A percentile compares a stretch with the other conserved stretches of the same genome.
Evolutionary conservation across 92 coral and sea anemone genomes (phyloP).

Genomic region (Epizoanthus rinbou): DNA sequence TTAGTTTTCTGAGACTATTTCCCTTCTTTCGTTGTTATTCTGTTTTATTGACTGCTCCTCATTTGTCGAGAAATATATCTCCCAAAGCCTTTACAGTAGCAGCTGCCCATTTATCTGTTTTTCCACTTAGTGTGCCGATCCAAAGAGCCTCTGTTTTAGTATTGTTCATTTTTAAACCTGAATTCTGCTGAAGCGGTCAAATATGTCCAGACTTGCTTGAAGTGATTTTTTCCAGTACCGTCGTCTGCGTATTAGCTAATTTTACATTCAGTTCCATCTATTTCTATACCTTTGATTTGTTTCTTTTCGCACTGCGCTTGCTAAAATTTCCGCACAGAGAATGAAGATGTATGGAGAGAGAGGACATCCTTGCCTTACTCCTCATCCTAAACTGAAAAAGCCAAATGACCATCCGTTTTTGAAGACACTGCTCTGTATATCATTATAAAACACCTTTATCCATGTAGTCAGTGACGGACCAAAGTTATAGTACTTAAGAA

Average conservation of each 20-base stretch:
- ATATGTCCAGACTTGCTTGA: background rate
- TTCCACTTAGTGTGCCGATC: constrained; percentile 13
- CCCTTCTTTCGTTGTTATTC: constrained; percentile 14
- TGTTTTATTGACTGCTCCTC: background rate
- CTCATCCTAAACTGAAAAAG: constrained; percentile 2
- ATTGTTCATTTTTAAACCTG: constrained; percentile 27
- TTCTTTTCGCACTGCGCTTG: too few species aligned
- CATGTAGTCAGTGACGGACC: background rate
- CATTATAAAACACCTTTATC: constrained; percentile 13
- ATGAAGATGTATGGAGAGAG: too few species aligned
- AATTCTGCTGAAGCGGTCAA: constrained; percentile 19
- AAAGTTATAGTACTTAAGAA: too few species aligned
- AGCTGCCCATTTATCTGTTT: constrained; percentile 12
- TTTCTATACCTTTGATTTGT: constrained; percentile 7
- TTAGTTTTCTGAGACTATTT: constrained; percentile 2
- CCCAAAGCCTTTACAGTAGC: constrained; percentile 32
- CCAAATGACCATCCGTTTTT: constrained; percentile 36
- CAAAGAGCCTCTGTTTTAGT: constrained; percentile 25
- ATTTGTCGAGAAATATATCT: constrained; percentile 27
- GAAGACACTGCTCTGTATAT: constrained; percentile 20
- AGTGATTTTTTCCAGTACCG: constrained; percentile 26
- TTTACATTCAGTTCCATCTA: constrained; percentile 26
- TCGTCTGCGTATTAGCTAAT: constrained; percentile 50
- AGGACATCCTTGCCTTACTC: constrained; percentile 41
- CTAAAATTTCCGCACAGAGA: background rate